Evolutionary conservation across 2,888 invertebrate genomes (phyloP).

Genomic region (Spodoptera littoralis): DNA sequence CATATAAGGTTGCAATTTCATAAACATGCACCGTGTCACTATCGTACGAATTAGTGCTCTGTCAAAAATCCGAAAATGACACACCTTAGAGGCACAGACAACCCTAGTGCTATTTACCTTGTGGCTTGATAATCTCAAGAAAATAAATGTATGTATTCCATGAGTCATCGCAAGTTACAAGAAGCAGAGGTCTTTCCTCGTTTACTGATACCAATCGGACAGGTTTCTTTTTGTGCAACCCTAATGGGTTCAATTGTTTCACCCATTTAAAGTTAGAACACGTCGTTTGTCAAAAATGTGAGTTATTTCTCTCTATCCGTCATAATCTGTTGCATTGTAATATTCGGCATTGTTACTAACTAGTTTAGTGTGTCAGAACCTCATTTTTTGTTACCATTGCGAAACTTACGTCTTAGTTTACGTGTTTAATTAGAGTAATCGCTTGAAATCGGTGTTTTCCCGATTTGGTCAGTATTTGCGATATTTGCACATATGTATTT

Average conservation of each 20-base stretch:
- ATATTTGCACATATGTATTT: conserved; percentile 6
- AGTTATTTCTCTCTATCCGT: conserved; percentile 51
- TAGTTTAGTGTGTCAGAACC: conserved; percentile 50
- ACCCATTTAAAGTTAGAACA: conserved; percentile 46
- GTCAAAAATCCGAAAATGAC: background rate
- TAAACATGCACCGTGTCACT: no score
- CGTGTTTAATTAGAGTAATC: conserved; percentile 57
- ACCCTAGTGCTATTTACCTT: conserved; percentile 32
- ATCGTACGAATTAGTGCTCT: no score
- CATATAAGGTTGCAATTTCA: no score
- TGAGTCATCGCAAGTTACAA: conserved; percentile 52
- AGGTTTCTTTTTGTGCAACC: conserved; percentile 47
- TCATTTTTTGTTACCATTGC: conserved; percentile 48
- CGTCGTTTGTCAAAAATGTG: conserved; percentile 48
- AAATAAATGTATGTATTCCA: conserved; percentile 26
- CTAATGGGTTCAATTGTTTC: conserved; percentile 42
- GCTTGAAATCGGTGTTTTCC: conserved; percentile 45
- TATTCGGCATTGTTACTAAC: conserved; percentile 52
- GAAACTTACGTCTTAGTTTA: conserved; percentile 50
- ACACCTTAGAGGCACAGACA: conserved; percentile 1
- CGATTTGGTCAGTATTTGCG: conserved; percentile 29
- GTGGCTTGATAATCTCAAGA: conserved; percentile 43
- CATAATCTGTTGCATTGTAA: conserved; percentile 57
- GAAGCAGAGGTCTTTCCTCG: conserved; percentile 39
- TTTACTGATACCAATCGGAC: conserved; percentile 25